Evolutionary conservation across 2,888 invertebrate genomes (phyloP).

Genomic region (Mimachlamys varia): DNA sequence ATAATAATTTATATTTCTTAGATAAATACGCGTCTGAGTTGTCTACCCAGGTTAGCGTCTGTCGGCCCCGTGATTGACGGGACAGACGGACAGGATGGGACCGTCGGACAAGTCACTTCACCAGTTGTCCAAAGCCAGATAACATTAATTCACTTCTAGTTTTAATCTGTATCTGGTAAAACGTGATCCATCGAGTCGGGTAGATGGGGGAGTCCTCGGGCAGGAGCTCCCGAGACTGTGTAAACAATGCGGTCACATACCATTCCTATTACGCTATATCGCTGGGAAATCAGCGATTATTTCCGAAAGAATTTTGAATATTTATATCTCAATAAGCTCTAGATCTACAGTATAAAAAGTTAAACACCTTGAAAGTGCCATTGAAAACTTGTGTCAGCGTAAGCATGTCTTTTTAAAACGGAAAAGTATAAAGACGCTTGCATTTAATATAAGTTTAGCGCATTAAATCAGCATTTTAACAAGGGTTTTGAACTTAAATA

Average conservation of each 20-base stretch:
- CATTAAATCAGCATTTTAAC: too few relatives aligned
- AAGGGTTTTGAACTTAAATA: too few relatives aligned
- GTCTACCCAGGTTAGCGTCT: background rate
- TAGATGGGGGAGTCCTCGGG: background rate
- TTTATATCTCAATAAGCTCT: background rate
- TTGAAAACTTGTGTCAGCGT: too few relatives aligned
- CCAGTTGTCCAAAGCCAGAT: background rate
- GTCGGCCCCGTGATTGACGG: background rate
- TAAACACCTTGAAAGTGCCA: too few relatives aligned
- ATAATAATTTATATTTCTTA: slow-evolving; percentile 19
- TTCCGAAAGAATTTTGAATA: background rate
- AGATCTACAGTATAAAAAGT: too few relatives aligned
- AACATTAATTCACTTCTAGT: slow-evolving; percentile 33
- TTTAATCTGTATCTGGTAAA: slow-evolving; percentile 28
- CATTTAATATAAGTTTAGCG: too few relatives aligned
- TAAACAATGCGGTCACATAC: slow-evolving; percentile 20
- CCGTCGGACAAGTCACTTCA: background rate
- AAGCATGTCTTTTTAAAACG: too few relatives aligned
- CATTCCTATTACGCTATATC: background rate
- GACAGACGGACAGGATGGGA: background rate
- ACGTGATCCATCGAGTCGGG: slow-evolving; percentile 28
- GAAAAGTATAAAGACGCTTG: too few relatives aligned
- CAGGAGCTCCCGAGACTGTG: background rate
- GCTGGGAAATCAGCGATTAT: background rate
- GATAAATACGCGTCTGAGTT: background rate